Conservation (phyloP, 2,113 vertebrate species). For the Rhizomys pruinosus region DNA sequence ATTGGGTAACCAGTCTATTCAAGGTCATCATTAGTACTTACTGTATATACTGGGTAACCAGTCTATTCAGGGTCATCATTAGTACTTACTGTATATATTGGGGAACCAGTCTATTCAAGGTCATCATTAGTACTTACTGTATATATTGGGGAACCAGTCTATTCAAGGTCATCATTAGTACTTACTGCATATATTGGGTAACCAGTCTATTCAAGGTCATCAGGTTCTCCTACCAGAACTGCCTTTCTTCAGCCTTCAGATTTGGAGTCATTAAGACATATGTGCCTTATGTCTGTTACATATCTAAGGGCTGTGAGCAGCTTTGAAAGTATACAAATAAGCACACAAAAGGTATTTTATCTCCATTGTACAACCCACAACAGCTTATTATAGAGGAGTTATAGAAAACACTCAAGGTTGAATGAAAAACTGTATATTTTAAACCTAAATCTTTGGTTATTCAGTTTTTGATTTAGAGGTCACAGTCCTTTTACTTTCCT, state of each 20-base stretch:
- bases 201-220: fast-evolving
- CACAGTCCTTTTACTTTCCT: slow-evolving; percentile 84
- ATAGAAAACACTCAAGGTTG: not conserved
- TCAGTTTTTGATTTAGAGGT: slow-evolving; percentile 81
- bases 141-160: too few species aligned
- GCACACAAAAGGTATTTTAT: not conserved
- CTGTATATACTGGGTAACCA: fast-evolving
- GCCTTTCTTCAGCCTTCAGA: not conserved
- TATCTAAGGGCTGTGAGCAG: not conserved
- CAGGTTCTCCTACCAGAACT: not conserved
- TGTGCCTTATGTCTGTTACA: not conserved
- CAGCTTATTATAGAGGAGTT: not conserved
- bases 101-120: too few species aligned
- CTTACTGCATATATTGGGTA: fast-evolving
- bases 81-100: too few species aligned
- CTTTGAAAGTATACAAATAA: not conserved
- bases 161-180: too few species aligned
- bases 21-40: too few species aligned
- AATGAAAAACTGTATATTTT: slow-evolving; percentile 83
- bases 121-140: too few species aligned
- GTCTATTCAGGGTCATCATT: fast-evolving
- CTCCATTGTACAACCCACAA: not conserved
- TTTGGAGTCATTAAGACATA: not conserved
- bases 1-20: fast-evolving
- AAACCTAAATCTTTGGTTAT: slow-evolving; percentile 82